These are phyloP conservation scores for Lutjanus campechanus DNA, from an alignment of 2,797 vertebrate species.

Conservation along the genomic window DNA sequence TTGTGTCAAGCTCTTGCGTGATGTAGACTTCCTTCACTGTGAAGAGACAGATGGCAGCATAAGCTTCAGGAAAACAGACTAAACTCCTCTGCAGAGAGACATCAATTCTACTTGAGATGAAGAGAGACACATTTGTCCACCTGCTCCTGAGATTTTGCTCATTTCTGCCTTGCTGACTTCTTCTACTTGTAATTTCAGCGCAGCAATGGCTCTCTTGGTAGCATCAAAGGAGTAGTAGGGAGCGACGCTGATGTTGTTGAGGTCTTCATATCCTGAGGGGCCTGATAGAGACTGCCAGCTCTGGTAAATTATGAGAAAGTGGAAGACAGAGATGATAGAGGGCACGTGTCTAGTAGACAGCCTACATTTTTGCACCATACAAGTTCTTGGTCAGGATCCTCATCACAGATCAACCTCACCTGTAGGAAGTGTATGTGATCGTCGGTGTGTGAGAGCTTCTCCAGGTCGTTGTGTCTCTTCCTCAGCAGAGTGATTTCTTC, in stretches of 20 bases:
- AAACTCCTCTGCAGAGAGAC: not conserved
- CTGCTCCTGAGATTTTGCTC: slow-evolving; percentile 82
- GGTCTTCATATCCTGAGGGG: slow-evolving; percentile 87
- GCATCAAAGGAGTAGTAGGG: slow-evolving; percentile 84
- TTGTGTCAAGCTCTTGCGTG: slow-evolving; percentile 75
- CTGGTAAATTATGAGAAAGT: slow-evolving; percentile 52
- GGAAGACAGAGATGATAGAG: slow-evolving; percentile 12
- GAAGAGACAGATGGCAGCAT: slow-evolving; percentile 14
- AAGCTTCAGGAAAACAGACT: not conserved
- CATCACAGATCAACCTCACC: slow-evolving; percentile 57
- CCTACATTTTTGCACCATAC: not conserved
- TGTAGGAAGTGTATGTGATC: slow-evolving; percentile 88
- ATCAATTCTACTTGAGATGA: not conserved
- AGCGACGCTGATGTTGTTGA: slow-evolving; percentile 80
- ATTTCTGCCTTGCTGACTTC: slow-evolving; percentile 83
- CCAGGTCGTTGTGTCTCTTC: slow-evolving; percentile 82
- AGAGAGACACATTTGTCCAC: slow-evolving; percentile 55
- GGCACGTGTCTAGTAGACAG: not conserved
- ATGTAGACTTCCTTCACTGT: slow-evolving; percentile 86
- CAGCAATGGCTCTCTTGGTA: slow-evolving; percentile 83
- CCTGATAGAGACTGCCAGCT: slow-evolving; percentile 87
- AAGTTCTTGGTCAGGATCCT: not conserved
- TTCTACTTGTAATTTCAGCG: slow-evolving; percentile 84
- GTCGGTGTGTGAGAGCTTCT: slow-evolving; percentile 84
- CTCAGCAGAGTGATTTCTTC: slow-evolving; percentile 88